A percentile compares a stretch with the other conserved stretches of the same genome.
Evolutionary conservation across 2,113 vertebrate species (phyloP).

Genomic region (Equus quagga): DNA sequence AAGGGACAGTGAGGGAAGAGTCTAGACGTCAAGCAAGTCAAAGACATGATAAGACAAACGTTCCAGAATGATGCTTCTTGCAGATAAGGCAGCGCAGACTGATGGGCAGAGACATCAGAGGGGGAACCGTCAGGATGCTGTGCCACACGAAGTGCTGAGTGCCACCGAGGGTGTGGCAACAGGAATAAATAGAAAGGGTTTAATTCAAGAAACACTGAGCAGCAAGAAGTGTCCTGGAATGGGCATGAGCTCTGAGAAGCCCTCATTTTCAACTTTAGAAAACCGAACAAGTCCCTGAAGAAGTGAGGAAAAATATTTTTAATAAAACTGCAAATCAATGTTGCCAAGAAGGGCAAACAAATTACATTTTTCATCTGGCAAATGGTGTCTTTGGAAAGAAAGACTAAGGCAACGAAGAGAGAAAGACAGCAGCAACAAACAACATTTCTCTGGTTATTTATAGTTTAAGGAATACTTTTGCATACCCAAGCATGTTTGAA

Average conservation of each 20-base stretch:
- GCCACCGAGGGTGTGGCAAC: background rate
- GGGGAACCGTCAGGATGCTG: background rate
- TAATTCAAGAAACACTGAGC: background rate
- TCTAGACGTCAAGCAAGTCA: background rate
- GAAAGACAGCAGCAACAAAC: conserved; percentile 32
- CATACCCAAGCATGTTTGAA: background rate
- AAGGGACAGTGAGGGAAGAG: background rate
- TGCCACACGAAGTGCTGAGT: background rate
- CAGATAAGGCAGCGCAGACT: background rate
- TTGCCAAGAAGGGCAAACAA: conserved; percentile 35
- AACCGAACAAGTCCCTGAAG: conserved; percentile 3
- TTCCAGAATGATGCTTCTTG: background rate
- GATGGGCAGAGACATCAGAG: background rate
- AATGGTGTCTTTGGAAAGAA: conserved; percentile 48
- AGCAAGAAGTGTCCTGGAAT: conserved; percentile 11
- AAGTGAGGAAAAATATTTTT: conserved; percentile 33
- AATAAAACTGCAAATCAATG: conserved; percentile 38
- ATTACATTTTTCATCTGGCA: conserved; percentile 45
- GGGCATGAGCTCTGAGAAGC: background rate
- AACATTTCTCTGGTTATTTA: conserved; percentile 48
- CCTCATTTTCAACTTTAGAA: conserved; percentile 59
- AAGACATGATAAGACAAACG: background rate
- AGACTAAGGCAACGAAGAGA: background rate
- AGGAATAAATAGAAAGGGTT: background rate
- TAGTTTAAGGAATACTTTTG: conserved; percentile 4